These are phyloP conservation scores for Apistogramma diplotaenia DNA, from an alignment of 2,113 vertebrate genomes.

Conservation along the genomic window DNA sequence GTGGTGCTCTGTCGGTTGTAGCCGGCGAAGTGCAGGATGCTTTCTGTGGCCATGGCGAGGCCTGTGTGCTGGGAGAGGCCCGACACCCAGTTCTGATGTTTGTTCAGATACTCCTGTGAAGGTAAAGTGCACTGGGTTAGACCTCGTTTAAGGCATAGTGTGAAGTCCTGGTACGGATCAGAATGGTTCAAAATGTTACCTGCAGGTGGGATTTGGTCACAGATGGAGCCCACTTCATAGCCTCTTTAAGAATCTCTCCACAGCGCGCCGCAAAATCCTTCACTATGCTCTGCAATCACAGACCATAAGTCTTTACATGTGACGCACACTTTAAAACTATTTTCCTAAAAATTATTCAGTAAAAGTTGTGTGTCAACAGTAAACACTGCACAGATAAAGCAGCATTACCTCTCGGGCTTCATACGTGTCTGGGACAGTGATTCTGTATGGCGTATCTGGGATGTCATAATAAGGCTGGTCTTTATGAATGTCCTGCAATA, in stretches of 20 bases:
- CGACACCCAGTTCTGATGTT: constrained; percentile 96
- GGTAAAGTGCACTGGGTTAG: background rate
- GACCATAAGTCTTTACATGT: background rate
- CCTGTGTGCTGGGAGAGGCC: constrained; percentile 98
- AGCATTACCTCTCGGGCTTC: constrained; percentile 91
- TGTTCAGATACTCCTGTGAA: constrained; percentile 93
- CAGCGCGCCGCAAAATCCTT: constrained; percentile 97
- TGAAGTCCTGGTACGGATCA: background rate
- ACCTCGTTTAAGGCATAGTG: background rate
- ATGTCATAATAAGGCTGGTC: constrained; percentile 98
- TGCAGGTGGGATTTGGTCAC: constrained; percentile 98
- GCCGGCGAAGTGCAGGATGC: constrained; percentile 93
- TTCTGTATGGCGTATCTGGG: constrained; percentile 91
- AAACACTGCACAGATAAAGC: background rate
- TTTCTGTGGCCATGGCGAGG: constrained; percentile 97
- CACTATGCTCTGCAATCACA: constrained; percentile 86
- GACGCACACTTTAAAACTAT: background rate
- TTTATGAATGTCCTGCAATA: constrained; percentile 93
- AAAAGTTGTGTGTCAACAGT: no score
- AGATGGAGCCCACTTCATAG: constrained; percentile 98
- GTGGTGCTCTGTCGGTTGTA: constrained; percentile 96
- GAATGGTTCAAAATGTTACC: constrained; percentile 68
- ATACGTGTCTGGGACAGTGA: constrained; percentile 93
- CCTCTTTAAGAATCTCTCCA: constrained; percentile 96
- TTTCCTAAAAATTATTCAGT: background rate